Evolutionary conservation across 2,888 invertebrate genomes (phyloP).

Genomic region (Caenorhabditis sp.): DNA sequence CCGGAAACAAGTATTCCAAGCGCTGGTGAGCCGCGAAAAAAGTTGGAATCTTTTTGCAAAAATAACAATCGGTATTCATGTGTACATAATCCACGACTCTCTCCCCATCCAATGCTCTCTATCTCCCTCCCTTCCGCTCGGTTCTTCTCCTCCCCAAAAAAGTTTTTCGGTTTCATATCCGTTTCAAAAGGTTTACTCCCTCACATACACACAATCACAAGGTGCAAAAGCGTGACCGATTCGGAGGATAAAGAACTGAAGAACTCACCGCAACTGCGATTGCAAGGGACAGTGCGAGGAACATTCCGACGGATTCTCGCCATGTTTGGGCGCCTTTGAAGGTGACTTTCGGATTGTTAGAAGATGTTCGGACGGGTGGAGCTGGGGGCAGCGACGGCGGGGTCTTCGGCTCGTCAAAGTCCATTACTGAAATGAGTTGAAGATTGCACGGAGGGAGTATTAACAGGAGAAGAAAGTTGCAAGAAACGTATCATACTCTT

Average conservation of each 20-base stretch:
- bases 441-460: neutral
- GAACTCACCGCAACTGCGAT: conserved; percentile 71
- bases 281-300: conserved; percentile 68
- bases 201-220: conserved; percentile 8
- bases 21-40: conserved; percentile 11
- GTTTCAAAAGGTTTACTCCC: conserved; percentile 15
- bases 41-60: conserved; percentile 11
- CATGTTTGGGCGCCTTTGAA: conserved; percentile 73
- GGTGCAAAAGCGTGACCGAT: conserved; percentile 25
- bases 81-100: conserved; percentile 24
- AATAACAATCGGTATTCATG: conserved; percentile 29
- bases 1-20: conserved; percentile 9
- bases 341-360: conserved; percentile 62
- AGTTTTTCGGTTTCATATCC: conserved; percentile 22
- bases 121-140: neutral
- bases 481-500: conserved; percentile 11
- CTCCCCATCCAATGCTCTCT: neutral
- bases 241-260: no score
- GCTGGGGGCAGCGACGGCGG: conserved; percentile 51
- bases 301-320: conserved; percentile 77
- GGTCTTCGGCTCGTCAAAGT: conserved; percentile 43
- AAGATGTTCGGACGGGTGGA: conserved; percentile 45
- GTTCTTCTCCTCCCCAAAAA: neutral
- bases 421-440: conserved; percentile 25
- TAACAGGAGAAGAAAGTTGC: neutral